Conservation (phyloP, 2,888 invertebrate species). For the Xylota sylvarum region DNA sequence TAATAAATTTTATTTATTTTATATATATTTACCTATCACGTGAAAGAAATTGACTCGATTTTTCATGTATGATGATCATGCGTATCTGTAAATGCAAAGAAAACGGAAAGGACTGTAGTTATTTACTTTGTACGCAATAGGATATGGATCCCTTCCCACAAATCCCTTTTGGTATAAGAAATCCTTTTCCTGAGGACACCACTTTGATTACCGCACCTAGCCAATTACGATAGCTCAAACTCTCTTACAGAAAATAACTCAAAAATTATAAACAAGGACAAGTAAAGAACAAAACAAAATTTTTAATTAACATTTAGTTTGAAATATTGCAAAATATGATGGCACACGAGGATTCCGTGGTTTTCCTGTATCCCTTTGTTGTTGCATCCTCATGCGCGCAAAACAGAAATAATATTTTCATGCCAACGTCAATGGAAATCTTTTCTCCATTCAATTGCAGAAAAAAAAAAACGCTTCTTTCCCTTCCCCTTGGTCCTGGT, state of each 20-base stretch:
- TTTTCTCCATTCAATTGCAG: conserved; percentile 37
- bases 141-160: no score
- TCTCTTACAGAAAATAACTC: background rate
- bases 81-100: conserved; percentile 89
- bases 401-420: background rate
- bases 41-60: conserved; percentile 85
- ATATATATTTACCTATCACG: conserved; percentile 84
- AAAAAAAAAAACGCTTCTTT: conserved; percentile 21
- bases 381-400: conserved; percentile 18
- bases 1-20: conserved; percentile 79
- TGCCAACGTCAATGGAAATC: conserved; percentile 29
- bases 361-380: conserved; percentile 46
- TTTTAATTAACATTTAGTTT: conserved; percentile 58
- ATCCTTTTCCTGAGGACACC: no score
- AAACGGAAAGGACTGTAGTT: background rate
- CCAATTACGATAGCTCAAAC: background rate
- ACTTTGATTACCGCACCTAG: background rate
- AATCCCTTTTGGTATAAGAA: no score
- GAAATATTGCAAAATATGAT: conserved; percentile 25
- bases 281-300: conserved; percentile 19
- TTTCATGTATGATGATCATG: conserved; percentile 91
- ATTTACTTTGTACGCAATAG: background rate
- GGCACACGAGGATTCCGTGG: conserved; percentile 5
- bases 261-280: background rate
- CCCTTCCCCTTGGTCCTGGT: background rate